phyloP scores from a whole-genome alignment of 2,113 vertebrate genomes.

The Ellobius talpinus region DNA sequence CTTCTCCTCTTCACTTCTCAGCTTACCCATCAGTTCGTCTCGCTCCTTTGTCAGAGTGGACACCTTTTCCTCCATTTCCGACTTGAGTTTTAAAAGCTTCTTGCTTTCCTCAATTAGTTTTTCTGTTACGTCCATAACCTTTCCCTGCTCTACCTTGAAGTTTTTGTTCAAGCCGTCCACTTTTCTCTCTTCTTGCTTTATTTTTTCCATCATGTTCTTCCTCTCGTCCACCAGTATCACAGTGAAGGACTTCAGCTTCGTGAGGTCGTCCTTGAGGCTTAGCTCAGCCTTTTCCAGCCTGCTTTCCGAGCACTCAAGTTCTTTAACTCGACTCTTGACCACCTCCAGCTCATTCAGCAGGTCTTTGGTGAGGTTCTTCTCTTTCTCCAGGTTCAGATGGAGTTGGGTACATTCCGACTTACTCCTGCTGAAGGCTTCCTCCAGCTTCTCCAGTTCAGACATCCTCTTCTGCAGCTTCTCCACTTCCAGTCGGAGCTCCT shows the following conservation, averaged over 20 bases:
- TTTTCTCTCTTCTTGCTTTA: constrained; percentile 95
- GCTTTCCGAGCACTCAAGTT: constrained; percentile 91
- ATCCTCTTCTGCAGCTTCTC: constrained; percentile 96
- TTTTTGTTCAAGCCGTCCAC: constrained; percentile 91
- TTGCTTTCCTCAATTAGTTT: constrained; percentile 99
- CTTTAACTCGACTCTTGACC: constrained; percentile 92
- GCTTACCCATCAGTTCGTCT: constrained; percentile 89
- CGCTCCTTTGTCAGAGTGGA: constrained; percentile 90
- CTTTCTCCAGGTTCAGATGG: constrained; percentile 92
- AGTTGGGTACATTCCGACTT: constrained; percentile 93
- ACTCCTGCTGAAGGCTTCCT: constrained; percentile 92
- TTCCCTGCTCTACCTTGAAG: constrained; percentile 94
- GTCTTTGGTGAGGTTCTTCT: constrained; percentile 92
- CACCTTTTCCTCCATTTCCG: constrained; percentile 95
- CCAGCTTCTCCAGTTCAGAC: constrained; percentile 94
- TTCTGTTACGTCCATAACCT: constrained; percentile 97
- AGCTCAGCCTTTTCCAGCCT: constrained; percentile 92
- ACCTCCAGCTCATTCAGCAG: constrained; percentile 92
- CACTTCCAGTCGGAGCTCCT: constrained; percentile 93
- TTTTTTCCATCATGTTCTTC: constrained; percentile 94
- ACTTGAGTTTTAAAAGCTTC: constrained; percentile 94
- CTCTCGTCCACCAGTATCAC: constrained; percentile 96
- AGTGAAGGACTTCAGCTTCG: constrained; percentile 96
- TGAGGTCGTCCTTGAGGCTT: constrained; percentile 94
- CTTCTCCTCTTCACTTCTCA: constrained; percentile 92